phyloP scores from a whole-genome alignment of 35 echinoderm and acorn worm species.

The Apostichopus japonicus region DNA sequence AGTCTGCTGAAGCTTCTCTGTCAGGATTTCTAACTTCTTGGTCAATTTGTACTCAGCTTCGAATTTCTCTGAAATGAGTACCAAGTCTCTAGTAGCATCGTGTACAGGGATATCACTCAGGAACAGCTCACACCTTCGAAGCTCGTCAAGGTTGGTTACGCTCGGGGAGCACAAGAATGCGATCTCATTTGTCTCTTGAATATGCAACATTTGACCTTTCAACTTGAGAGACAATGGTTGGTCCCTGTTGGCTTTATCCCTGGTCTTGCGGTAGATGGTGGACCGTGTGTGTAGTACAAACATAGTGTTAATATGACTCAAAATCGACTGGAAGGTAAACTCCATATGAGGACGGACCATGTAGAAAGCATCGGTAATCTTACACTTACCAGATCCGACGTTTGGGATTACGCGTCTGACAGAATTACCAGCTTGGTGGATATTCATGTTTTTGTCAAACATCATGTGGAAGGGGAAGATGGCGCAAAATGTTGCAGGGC shows the following conservation, averaged over 20 bases:
- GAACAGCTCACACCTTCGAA: constrained; percentile 78
- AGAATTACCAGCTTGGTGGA: constrained; percentile 85
- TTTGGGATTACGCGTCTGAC: constrained; percentile 72
- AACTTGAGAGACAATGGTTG: constrained; percentile 75
- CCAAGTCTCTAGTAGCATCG: constrained; percentile 89
- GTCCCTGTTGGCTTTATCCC: constrained; percentile 40
- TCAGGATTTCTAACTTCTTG: constrained; percentile 90
- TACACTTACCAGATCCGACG: constrained; percentile 57
- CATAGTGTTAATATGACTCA: constrained; percentile 93
- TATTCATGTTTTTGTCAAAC: constrained; percentile 77
- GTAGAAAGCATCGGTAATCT: constrained; percentile 79
- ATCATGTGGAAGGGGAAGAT: constrained; percentile 97
- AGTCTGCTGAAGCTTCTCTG: constrained; percentile 92
- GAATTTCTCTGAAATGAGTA: constrained; percentile 94
- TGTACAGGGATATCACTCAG: constrained; percentile 95
- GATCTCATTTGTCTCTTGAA: constrained; percentile 75
- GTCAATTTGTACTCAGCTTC: constrained; percentile 97
- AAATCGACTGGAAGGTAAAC: constrained; percentile 89
- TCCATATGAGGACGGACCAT: constrained; percentile 94
- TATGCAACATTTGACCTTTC: constrained; percentile 94
- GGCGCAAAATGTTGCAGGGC: constrained; percentile 78
- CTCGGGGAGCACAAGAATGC: constrained; percentile 87
- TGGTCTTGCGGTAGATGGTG: constrained; percentile 36
- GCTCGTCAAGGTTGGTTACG: constrained; percentile 89
- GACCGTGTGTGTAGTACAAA: constrained; percentile 79